phyloP scores from a whole-genome alignment of 2,888 invertebrate species.

The Baronia brevicornis region DNA sequence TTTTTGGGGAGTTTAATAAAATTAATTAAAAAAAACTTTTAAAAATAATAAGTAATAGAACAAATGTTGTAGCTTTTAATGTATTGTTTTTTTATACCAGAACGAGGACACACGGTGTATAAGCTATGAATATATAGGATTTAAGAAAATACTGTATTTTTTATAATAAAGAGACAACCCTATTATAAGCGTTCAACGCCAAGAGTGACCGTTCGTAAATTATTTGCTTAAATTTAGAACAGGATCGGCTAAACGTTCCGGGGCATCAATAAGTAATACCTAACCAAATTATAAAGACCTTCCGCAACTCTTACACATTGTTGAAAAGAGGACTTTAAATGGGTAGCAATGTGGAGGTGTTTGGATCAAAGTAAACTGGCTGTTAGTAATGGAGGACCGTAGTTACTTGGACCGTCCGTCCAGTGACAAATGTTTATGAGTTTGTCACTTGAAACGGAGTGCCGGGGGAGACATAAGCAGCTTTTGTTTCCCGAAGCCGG shows the following conservation, averaged over 20 bases:
- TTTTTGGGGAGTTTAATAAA: too few species aligned
- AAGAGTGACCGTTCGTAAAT: slow-evolving; percentile 71
- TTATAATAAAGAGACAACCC: slow-evolving; percentile 12
- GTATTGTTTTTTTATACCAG: too few species aligned
- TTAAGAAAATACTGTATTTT: too few species aligned
- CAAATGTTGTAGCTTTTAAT: too few species aligned
- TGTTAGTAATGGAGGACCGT: slow-evolving; percentile 47
- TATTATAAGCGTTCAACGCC: slow-evolving; percentile 31
- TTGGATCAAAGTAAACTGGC: slow-evolving; percentile 39
- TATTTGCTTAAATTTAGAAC: slow-evolving; percentile 74
- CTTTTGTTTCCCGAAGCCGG: slow-evolving; percentile 44
- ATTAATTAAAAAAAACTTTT: too few species aligned
- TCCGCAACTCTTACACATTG: slow-evolving; percentile 9
- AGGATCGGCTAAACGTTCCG: slow-evolving; percentile 70
- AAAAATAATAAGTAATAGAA: too few species aligned
- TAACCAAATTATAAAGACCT: slow-evolving; percentile 35
- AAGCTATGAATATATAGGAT: too few species aligned
- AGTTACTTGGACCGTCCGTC: slow-evolving; percentile 62
- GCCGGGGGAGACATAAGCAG: slow-evolving; percentile 41
- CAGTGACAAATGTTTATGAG: slow-evolving; percentile 74
- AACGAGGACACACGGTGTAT: too few species aligned
- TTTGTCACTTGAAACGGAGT: slow-evolving; percentile 61
- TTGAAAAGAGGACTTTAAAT: slow-evolving; percentile 1
- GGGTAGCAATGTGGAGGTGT: slow-evolving; percentile 15
- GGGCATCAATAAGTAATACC: slow-evolving; percentile 71